Conservation (phyloP, 2,113 vertebrate genomes). For the Phalacrocorax brasilianus region DNA sequence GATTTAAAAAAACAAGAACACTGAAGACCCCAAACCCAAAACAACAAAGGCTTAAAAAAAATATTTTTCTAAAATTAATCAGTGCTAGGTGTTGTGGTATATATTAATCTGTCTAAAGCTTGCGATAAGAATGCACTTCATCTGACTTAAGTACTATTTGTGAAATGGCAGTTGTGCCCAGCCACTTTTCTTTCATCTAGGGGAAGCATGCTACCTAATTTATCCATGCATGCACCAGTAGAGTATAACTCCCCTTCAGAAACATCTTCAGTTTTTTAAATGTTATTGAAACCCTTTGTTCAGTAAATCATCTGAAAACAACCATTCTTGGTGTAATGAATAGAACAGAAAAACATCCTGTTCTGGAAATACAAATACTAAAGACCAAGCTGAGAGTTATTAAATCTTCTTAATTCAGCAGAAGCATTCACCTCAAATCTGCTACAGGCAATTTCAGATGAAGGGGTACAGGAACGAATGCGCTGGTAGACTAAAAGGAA, state of each 20-base stretch:
- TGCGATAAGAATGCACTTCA: neutral
- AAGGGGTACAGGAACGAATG: neutral
- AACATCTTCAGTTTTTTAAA: neutral
- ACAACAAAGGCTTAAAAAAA: neutral
- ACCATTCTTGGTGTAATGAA: neutral
- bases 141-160: neutral
- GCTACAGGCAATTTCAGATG: neutral
- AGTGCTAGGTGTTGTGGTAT: neutral
- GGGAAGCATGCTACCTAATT: neutral
- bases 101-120: neutral
- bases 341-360: neutral
- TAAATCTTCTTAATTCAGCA: neutral
- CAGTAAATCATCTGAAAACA: neutral
- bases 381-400: neutral
- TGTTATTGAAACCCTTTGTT: neutral
- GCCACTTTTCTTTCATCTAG: neutral
- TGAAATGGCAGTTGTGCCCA: neutral
- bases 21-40: neutral
- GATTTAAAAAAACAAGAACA: neutral
- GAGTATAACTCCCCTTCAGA: neutral
- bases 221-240: neutral
- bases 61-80: constrained; percentile 45
- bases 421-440: neutral
- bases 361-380: neutral
- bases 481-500: neutral